Conservation (phyloP, 2,113 vertebrate species). For the Oryzias woworae region DNA sequence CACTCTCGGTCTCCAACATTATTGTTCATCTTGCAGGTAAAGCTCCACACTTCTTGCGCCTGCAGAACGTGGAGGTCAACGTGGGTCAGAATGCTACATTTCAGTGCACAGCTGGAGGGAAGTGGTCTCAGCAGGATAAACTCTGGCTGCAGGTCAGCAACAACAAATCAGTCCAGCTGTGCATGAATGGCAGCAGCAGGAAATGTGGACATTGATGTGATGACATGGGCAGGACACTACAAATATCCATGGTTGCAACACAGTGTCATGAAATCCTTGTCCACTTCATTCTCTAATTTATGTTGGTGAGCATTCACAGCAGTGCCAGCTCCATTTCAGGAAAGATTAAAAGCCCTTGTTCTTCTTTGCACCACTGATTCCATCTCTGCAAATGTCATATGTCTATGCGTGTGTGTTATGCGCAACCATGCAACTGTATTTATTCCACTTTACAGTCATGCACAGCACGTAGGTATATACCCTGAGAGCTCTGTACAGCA, state of each 20-base stretch:
- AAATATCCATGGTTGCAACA: neutral
- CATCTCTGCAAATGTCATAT: slow-evolving; percentile 14
- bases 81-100: slow-evolving; percentile 96
- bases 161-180: neutral
- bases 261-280: neutral
- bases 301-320: neutral
- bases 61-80: slow-evolving; percentile 97
- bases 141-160: slow-evolving; percentile 81
- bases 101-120: slow-evolving; percentile 94
- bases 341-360: slow-evolving; percentile 55
- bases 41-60: slow-evolving; percentile 94
- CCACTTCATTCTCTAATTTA: neutral
- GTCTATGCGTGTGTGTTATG: slow-evolving; percentile 1
- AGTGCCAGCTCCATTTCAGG: slow-evolving; percentile 20
- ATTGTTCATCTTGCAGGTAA: slow-evolving; percentile 81
- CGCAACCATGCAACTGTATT: neutral
- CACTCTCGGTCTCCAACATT: too few relatives aligned
- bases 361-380: slow-evolving; percentile 37
- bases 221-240: neutral
- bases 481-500: slow-evolving; percentile 4
- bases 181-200: neutral
- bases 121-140: slow-evolving; percentile 97
- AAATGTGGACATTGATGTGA: neutral
- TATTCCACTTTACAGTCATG: slow-evolving; percentile 23
- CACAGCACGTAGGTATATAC: slow-evolving; percentile 4